Base-by-base conservation (phyloP, 2,888 invertebrate genomes). In the Leptogaster cylindrica region DNA sequence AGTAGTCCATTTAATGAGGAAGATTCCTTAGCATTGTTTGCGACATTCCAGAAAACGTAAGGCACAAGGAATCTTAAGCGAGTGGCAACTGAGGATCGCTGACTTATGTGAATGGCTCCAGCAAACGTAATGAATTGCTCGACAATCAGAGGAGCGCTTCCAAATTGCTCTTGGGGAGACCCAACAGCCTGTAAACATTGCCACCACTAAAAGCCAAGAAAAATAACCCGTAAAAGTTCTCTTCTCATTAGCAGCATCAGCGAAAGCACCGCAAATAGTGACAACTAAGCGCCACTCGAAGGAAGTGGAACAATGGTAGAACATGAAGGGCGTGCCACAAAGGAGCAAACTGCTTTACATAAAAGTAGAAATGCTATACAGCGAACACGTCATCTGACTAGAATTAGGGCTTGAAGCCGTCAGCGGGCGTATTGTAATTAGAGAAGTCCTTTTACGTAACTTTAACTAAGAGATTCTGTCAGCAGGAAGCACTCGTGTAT, bases 221-320 rank as follows among this genome's bases (percentile, higher is more conserved):
- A 58, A 58, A 58, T 58, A 58, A 58, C 58, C 41, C 58, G 39
- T 58, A 58, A 58, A 58, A 58, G 58, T 58, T 58, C 41, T 58
- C 58, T 58, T 58, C 39, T 58, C 58, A 58, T 58, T 58, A 58
- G 39, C 58, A 51, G 39, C 39, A 39, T n/a, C 27, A 31, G 58
- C 23, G 14, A 12, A 23, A 14, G 58, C 12, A 16, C 39, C 41
- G 23, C 23, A 23, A 39, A 58, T 23, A 39, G 39, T 41, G 58
- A 58, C 58, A 58, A 2, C 20, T 20, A 39, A 39, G 39, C 39
- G 23, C 18, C 12, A 16, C 28, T 14, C 14, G 20, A 20, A 5
- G 46, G 48, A n/a, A 12, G 52, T 52, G 33, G 33, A 52, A 25
- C 58, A 58, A 39, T 23, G 36, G 39, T 25, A 41, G 27, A 41